Base-by-base conservation (phyloP, 30 jellyfish, hydroid and myxozoan species). In the Aurelia sp. region DNA sequence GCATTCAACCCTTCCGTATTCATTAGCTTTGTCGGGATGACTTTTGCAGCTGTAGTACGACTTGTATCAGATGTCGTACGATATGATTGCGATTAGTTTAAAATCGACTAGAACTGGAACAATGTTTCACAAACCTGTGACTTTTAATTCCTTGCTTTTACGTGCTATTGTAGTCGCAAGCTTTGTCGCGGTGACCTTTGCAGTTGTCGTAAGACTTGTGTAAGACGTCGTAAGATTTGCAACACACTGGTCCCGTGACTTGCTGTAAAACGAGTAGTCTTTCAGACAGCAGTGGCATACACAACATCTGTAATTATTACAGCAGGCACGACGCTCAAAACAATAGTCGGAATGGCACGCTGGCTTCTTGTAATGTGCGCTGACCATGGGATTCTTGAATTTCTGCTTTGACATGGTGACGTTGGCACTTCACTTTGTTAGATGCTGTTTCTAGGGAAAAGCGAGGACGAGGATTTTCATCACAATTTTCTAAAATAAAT, bases 281-380 rank as follows among this genome's bases (percentile, higher is more conserved):
- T 68, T 70, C 78, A 81, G 57, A 55, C 91, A 81, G 55, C 91
- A 81, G 19, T 81, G 84, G 59, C 91, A 81, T 3, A 81, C 85
- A 41, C 91, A 81, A 62, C 91, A 81, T 60, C 91, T 35, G 66
- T 81, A 81, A 55, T 81, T 81, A 50, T 81, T 81, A 17, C 91
- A 81, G 60, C 91, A 81, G 31, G 91, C 85, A n/a, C 52, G 77
- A 20, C 91, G 41, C 11, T 68, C 81, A 41, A 81, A 81, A 70
- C 91, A 81, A 58, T 81, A 48, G 78, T 81, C 85, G 11, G 91
- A 68, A 59, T 67, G 85, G 37, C 91, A 81, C 0, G 91, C 91
- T 23, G 91, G 85, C 59, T 81, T 81, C 71, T 71, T 67, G 85
- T 81, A 81, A 41, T 81, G 91, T 66, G 70, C 47, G 51, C 59